Base-by-base conservation (phyloP, 2,797 vertebrate species). In the Odontamblyopus rebecca region DNA sequence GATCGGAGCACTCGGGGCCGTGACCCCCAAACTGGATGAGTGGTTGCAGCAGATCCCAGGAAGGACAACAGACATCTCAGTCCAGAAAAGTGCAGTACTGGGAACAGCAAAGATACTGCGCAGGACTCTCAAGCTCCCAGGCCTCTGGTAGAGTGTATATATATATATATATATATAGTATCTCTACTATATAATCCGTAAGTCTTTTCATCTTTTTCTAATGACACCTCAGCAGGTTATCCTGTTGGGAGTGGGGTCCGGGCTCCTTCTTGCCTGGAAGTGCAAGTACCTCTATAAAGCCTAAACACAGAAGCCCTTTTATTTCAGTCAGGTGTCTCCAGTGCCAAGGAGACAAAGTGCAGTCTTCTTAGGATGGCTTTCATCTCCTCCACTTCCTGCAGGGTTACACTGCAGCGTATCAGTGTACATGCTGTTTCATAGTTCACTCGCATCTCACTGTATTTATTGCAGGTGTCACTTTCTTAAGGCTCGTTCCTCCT, bases 301-400 rank as follows among this genome's bases (percentile, higher is more conserved):
- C 85, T 77, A 85, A 88, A 87, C 86, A 89, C 78, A 85, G 83
- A 81, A 77, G 67, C 81, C 69, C 72, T 81, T 88, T 88, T 81
- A 85, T 86, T 78, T 19, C 73, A 62, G 72, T 84, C 82, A 87
- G 84, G 80, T 89, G 80, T 87, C 85, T 88, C 73, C 70, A 71
- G 80, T 85, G 29, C 71, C 56, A 32, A 64, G 79, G 82, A 85
- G 76, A 88, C 85, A 88, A 76, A 89, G 84, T 74, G 63, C 85
- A 87, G 86, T 68, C 71, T 87, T 74, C 77, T 79, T 16, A n/a
- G 16, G 67, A 68, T 6, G 53, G 60, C 76, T 87, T 80, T 85
- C 73, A 87, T 80, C 70, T 27, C 60, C 71, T 23, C 68, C 54
- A 70, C 12, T 29, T 74, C 75, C 61, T 60, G 50, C 65, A 59